Conservation (phyloP, 1,140 invertebrate species). For the Conopomorpha cramerella region DNA sequence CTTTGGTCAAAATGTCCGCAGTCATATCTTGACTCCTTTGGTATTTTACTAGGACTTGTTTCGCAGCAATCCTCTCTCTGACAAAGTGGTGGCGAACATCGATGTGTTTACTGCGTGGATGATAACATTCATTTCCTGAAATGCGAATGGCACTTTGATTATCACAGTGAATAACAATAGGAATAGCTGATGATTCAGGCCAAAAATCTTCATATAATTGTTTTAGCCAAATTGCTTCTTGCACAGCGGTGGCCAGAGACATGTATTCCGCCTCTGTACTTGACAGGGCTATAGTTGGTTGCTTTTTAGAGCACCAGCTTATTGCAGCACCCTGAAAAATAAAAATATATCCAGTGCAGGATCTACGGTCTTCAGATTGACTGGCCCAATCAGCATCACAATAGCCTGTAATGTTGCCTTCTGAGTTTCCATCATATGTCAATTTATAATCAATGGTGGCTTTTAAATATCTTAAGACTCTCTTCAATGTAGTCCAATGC, state of each 20-base stretch:
- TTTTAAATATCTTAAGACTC: constrained; percentile 31
- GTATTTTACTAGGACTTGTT: constrained; percentile 14
- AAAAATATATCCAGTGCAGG: constrained; percentile 26
- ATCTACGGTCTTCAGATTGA: constrained; percentile 19
- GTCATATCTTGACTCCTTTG: constrained; percentile 14
- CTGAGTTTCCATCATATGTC: constrained; percentile 9
- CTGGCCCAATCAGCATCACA: constrained; percentile 38
- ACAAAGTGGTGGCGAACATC: constrained; percentile 31
- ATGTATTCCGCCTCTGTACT: too few species aligned
- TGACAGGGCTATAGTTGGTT: constrained; percentile 28
- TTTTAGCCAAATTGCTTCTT: constrained; percentile 15
- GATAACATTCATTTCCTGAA: constrained; percentile 28
- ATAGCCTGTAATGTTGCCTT: constrained; percentile 15
- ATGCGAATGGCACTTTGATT: constrained; percentile 40
- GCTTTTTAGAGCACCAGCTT: constrained; percentile 22
- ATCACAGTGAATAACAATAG: constrained; percentile 27
- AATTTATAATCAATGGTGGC: constrained; percentile 21
- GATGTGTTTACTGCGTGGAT: constrained; percentile 23
- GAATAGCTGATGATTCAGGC: constrained; percentile 10
- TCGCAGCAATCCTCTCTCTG: constrained; percentile 16
- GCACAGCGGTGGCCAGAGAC: constrained; percentile 9
- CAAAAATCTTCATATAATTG: constrained; percentile 10
- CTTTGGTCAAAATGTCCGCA: constrained; percentile 22
- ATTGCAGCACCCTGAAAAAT: constrained; percentile 19
- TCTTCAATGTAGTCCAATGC: constrained; percentile 23